These are phyloP conservation scores for Aelia acuminata DNA, from an alignment of 2,888 invertebrate genomes.

Conservation along the genomic window DNA sequence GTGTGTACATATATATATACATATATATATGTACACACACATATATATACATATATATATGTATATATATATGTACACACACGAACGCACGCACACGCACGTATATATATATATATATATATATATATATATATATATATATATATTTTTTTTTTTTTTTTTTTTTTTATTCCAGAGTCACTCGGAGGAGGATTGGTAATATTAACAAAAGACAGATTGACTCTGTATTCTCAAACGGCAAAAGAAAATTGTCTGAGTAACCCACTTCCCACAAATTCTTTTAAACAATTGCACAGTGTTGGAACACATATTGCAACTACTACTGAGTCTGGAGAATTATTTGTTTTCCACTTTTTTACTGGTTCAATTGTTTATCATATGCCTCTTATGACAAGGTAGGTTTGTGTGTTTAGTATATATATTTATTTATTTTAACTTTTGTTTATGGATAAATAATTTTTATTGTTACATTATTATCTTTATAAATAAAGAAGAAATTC, in stretches of 20 bases:
- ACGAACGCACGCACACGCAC: no score
- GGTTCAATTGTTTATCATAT: constrained; percentile 18
- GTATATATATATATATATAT: no score
- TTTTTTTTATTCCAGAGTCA: neutral
- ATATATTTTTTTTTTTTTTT: neutral
- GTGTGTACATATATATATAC: no score
- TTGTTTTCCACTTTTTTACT: constrained; percentile 33
- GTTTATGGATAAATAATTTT: no score
- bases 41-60: no score
- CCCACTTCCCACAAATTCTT: neutral
- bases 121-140: no score
- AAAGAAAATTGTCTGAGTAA: neutral
- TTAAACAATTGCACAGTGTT: constrained; percentile 28
- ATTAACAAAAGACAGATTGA: neutral
- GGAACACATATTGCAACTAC: constrained; percentile 38
- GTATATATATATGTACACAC: no score
- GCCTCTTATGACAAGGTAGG: constrained; percentile 12
- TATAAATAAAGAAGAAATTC: no score
- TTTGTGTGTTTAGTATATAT: neutral
- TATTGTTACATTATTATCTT: no score
- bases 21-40: no score
- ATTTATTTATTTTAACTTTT: no score
- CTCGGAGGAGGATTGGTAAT: constrained; percentile 38
- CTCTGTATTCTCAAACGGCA: neutral
- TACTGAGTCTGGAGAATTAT: constrained; percentile 26